Percentiles rank a stretch among this genome's conserved stretches.
Conservation (phyloP, 1,140 invertebrate genomes). For the Bombyx mandarina region DNA sequence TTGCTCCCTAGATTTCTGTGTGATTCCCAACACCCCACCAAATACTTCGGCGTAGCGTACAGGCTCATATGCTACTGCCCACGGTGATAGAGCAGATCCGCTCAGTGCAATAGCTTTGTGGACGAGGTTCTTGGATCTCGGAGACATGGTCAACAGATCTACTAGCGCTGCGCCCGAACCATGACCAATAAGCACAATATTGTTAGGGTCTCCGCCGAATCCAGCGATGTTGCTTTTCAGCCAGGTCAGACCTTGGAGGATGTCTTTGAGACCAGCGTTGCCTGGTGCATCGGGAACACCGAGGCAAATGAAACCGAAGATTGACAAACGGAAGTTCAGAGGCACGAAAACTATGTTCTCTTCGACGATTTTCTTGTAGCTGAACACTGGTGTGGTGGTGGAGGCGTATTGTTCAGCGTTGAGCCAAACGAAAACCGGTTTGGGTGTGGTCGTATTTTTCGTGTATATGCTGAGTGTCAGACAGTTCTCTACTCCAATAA, state of each 20-base stretch:
- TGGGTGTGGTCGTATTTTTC: constrained; percentile 29
- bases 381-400: constrained; percentile 16
- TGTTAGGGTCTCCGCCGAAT: constrained; percentile 78
- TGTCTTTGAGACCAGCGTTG: constrained; percentile 77
- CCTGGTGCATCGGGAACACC: constrained; percentile 71
- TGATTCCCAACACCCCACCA: constrained; percentile 36
- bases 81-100: constrained; percentile 76
- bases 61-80: constrained; percentile 75
- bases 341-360: constrained; percentile 39
- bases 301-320: constrained; percentile 76
- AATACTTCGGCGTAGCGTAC: constrained; percentile 48
- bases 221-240: constrained; percentile 73
- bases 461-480: constrained; percentile 44
- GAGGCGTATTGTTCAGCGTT: constrained; percentile 44
- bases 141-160: constrained; percentile 76
- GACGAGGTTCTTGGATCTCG: constrained; percentile 69
- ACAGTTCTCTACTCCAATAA: constrained; percentile 51
- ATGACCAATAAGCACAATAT: constrained; percentile 74
- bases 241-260: constrained; percentile 76
- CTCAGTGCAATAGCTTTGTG: constrained; percentile 73
- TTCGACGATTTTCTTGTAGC: constrained; percentile 32
- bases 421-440: constrained; percentile 52
- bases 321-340: constrained; percentile 48
- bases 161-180: constrained; percentile 75
- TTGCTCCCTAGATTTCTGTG: constrained; percentile 21